Evolutionary conservation across 2,113 vertebrate species (phyloP), one percentile per base, ranked within the genome.

Genomic region (Gopherus evgoodei): DNA sequence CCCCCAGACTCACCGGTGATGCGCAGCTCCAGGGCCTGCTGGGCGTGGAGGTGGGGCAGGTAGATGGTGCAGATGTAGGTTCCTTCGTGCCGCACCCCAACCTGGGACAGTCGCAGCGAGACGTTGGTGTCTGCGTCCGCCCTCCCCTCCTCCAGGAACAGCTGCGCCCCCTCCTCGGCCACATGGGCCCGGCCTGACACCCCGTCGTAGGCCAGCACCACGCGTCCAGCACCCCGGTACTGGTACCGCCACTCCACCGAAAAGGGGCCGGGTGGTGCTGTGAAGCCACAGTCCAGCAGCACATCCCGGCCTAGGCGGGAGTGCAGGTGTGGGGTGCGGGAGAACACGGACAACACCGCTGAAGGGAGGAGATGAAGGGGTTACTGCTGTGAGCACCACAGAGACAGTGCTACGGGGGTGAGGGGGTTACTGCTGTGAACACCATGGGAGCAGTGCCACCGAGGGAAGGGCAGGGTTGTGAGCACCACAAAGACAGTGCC

Each of bases 211-310:
- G 99, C 99, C 95, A 99, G 96, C 6, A 99, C 54, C 87, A 99
- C 90, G 5, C 97, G 98, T 1, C 99, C 99, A 2, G 98, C 96
- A 1, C 99, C 99, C 53, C 96, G 95, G 95, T 98, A 98, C 97
- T 99, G 99, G 93, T 98, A 99, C 3, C 99, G 98, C 99, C 99
- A 99, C 8, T 99, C 99, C 2, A 99, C 97, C 1, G 99, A 98
- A 38, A 99, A 99, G 27, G 98, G 98, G 6, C 96, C 93, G 0
- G 98, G 97, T 35, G 98, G 97, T 1, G 89, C 90, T 94, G 98
- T 96, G 3, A 99, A 98, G 42, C 97, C 96, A 38, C 99, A 98
- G 97, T 99, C 98, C 82, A 99, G 86, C 49, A 98, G 35, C 10
- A 97, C 98, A 0, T 97, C 98, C n/a, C 97, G 96, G 25, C 98